Conservation (phyloP, 2,888 invertebrate genomes). For the Disparrhopalites patrizii region DNA sequence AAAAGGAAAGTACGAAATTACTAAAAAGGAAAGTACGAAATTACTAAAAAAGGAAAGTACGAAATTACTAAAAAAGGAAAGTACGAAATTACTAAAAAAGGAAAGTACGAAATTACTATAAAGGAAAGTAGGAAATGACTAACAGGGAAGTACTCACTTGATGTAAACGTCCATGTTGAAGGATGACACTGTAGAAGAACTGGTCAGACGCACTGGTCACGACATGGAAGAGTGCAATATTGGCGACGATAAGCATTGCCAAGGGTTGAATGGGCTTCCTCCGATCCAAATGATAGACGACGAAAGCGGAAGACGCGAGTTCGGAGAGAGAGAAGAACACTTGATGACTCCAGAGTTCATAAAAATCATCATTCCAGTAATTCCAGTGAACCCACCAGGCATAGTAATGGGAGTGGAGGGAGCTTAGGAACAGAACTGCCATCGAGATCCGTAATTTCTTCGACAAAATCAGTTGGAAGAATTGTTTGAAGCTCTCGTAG, state of each 20-base stretch:
- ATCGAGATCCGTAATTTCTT: conserved; percentile 60
- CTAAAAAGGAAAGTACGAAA: no score
- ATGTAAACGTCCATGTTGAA: conserved; percentile 62
- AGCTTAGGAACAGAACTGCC: conserved; percentile 60
- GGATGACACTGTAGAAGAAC: conserved; percentile 62
- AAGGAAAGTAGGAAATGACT: no score
- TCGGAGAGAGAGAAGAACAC: conserved; percentile 63
- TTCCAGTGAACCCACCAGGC: conserved; percentile 67
- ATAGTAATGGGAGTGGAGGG: conserved; percentile 66
- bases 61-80: no score
- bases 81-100: no score
- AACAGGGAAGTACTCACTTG: conserved; percentile 58
- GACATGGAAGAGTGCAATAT: conserved; percentile 61
- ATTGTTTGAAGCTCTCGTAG: conserved; percentile 61
- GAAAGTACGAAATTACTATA: no score
- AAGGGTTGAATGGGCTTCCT: conserved; percentile 57
- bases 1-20: no score
- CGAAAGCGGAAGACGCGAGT: conserved; percentile 59
- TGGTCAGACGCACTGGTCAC: conserved; percentile 64
- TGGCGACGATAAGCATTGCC: conserved; percentile 59
- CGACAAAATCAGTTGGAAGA: conserved; percentile 57
- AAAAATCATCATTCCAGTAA: conserved; percentile 68
- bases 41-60: no score
- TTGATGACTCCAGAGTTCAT: conserved; percentile 67
- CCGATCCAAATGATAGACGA: conserved; percentile 59